phyloP scores from a whole-genome alignment of 2,113 vertebrate genomes.

The Phrynosoma platyrhinos region DNA sequence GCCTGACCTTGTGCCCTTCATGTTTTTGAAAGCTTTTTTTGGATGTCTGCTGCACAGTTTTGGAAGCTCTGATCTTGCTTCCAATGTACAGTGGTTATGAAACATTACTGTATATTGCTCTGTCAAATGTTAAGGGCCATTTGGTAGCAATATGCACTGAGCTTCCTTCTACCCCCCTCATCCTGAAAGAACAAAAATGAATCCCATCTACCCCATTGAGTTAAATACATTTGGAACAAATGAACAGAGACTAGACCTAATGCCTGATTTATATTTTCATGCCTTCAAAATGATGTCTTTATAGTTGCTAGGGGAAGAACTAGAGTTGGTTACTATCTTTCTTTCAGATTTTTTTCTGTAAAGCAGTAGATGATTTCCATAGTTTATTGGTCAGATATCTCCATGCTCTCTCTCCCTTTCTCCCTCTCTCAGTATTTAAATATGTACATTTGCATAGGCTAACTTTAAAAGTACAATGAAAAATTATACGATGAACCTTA shows the following conservation, averaged over 20 bases:
- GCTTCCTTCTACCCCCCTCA: not conserved
- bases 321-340: too few relatives aligned
- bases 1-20: not conserved
- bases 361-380: not conserved
- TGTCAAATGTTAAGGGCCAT: not conserved
- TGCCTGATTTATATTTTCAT: not conserved
- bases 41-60: not conserved
- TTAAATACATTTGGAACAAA: conserved; percentile 4
- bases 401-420: too few relatives aligned
- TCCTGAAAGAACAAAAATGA: not conserved
- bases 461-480: not conserved
- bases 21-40: not conserved
- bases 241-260: not conserved
- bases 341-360: too few relatives aligned
- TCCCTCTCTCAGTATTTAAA: too few relatives aligned
- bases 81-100: not conserved
- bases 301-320: not conserved
- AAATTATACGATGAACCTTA: not conserved
- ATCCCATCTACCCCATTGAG: not conserved
- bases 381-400: not conserved
- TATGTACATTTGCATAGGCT: not conserved
- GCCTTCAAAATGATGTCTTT: not conserved
- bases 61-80: not conserved
- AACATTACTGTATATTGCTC: not conserved
- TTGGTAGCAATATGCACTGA: not conserved